Conservation (phyloP, 2,888 invertebrate genomes). For the Steinernema carpocapsae region DNA sequence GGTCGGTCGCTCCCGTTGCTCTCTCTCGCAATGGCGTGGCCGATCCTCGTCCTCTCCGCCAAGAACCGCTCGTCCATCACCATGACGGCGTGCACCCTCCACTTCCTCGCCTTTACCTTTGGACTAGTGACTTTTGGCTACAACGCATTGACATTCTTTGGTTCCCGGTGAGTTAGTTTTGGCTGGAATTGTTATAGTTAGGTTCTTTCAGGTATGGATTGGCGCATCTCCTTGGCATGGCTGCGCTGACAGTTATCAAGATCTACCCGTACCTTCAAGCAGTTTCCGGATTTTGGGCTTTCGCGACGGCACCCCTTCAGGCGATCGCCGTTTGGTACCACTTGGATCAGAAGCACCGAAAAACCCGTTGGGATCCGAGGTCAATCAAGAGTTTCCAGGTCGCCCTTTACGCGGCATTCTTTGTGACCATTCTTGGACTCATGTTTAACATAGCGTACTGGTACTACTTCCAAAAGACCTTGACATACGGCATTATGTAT, state of each 20-base stretch:
- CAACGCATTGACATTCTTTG: background rate
- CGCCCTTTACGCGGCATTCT: too few relatives aligned
- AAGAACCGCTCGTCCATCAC: background rate
- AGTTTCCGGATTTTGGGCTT: background rate
- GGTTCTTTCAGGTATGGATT: too few relatives aligned
- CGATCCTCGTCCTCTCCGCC: background rate
- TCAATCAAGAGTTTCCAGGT: background rate
- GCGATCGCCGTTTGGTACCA: background rate
- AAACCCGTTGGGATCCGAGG: background rate
- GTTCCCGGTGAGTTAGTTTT: background rate
- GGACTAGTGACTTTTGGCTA: background rate
- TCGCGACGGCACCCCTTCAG: background rate
- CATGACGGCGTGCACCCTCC: background rate
- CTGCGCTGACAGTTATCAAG: too few relatives aligned
- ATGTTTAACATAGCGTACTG: background rate
- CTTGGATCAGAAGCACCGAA: background rate
- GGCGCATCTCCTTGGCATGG: too few relatives aligned
- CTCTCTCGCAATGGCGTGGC: background rate
- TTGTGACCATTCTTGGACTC: too few relatives aligned
- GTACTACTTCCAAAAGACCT: background rate
- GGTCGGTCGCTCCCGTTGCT: background rate
- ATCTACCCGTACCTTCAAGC: background rate
- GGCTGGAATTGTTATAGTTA: too few relatives aligned
- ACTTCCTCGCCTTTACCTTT: background rate
- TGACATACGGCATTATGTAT: background rate